A percentile compares a stretch with the other conserved stretches of the same genome.
phyloP scores from a whole-genome alignment of 2,113 vertebrate genomes.

The Bungarus multicinctus region DNA sequence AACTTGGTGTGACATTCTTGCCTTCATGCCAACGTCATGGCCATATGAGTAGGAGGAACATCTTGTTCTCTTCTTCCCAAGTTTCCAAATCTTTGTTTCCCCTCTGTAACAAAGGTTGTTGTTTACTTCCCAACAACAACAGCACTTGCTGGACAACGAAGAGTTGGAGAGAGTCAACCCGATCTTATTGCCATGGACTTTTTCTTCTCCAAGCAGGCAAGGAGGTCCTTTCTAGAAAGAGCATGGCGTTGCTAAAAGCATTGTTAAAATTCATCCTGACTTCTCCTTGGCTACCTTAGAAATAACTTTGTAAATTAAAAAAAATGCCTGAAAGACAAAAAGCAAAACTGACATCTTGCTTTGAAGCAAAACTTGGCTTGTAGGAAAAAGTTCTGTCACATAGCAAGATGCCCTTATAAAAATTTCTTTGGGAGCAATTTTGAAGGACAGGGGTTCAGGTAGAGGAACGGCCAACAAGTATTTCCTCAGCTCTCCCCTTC shows the following conservation, averaged over 20 bases:
- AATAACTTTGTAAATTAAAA: background rate
- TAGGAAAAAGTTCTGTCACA: background rate
- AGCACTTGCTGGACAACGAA: background rate
- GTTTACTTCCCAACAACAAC: background rate
- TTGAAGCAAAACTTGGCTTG: background rate
- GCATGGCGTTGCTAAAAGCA: background rate
- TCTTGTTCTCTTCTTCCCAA: background rate
- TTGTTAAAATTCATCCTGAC: background rate
- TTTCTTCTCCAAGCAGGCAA: background rate
- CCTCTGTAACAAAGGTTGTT: background rate
- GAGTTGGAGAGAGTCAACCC: background rate
- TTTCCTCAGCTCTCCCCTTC: background rate
- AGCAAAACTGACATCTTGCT: background rate
- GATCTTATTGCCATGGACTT: background rate
- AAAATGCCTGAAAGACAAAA: too few species aligned
- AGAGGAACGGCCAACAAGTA: background rate
- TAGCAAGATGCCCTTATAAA: background rate
- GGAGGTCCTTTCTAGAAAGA: background rate
- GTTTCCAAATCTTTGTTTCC: background rate
- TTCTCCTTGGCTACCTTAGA: background rate
- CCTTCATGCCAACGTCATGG: background rate
- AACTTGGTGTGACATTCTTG: constrained; percentile 10
- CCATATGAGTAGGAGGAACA: background rate
- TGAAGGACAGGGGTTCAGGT: background rate
- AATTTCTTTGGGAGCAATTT: background rate